A percentile compares a stretch with the other conserved stretches of the same genome.
These are phyloP conservation scores for Hucho hucho DNA, from an alignment of 2,113 vertebrate species.

Conservation along the genomic window DNA sequence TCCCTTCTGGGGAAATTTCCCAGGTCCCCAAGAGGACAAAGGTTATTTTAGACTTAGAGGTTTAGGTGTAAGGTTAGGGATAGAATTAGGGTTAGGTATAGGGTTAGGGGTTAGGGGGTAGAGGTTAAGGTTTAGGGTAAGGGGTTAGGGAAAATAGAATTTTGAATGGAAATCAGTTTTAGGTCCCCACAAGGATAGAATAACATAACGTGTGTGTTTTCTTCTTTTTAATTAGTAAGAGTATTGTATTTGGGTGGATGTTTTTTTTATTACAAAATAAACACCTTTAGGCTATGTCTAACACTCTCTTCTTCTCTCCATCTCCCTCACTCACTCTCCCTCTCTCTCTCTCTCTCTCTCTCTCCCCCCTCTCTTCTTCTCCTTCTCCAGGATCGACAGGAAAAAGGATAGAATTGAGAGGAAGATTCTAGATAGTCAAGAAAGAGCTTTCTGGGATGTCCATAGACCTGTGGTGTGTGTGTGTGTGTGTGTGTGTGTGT, in stretches of 20 bases:
- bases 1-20: too few relatives aligned
- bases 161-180: too few relatives aligned
- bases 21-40: too few relatives aligned
- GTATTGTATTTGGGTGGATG: background rate
- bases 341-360: too few relatives aligned
- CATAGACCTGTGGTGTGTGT: conserved; percentile 77
- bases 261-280: background rate
- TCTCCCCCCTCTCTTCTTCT: background rate
- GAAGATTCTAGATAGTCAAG: conserved; percentile 98
- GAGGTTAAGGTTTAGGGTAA: too few relatives aligned
- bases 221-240: background rate
- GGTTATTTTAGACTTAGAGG: too few relatives aligned
- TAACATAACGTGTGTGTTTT: background rate
- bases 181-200: too few relatives aligned
- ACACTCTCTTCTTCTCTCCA: background rate
- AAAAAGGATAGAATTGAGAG: conserved; percentile 98
- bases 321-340: conserved; percentile 15
- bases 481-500: background rate
- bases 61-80: too few relatives aligned
- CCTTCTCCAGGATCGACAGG: conserved; percentile 86
- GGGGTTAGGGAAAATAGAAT: too few relatives aligned
- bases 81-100: too few relatives aligned
- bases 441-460: conserved; percentile 98
- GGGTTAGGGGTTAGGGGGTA: too few relatives aligned
- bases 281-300: background rate